Evolutionary conservation across 2,797 vertebrate species (phyloP), one percentile per base, ranked within the genome.

Genomic region (Chloroceryle inda): DNA sequence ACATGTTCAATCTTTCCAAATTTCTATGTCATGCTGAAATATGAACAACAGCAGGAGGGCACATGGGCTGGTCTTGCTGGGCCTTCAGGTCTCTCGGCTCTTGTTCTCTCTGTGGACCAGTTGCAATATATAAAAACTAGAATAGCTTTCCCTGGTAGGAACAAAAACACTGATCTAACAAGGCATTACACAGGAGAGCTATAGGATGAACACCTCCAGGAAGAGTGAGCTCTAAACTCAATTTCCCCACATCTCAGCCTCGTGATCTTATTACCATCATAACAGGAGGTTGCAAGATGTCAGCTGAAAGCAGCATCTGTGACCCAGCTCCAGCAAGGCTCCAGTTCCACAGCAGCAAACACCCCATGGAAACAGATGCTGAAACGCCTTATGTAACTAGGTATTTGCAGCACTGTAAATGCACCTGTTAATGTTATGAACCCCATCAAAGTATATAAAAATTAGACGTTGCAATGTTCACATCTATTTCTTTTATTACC

Each of bases 341-440:
- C 37, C 4, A 0, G 31, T 21, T 59, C 68, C 56, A 62, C 9
- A 3, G 63, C 59, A 74, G 16, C 23, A 35, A 69, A 52, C 15
- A 7, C 38, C 21, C 8, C 2, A 3, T 0, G 0, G 74, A 77
- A 87, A 56, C 10, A 83, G 56, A 26, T 0, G 0, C 29, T 22
- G 33, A 71, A 42, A n/a, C 29, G 24, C 26, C 19, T 26, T 20
- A 7, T 50, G 37, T 53, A 33, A 31, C 73, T 20, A 53, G 17
- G n/a, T 22, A 58, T 31, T 27, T 29, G 47, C 62, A 62, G 79
- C 66, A n/a, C 22, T 78, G 45, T 76, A 88, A 85, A 85, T 44
- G 62, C 8, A 17, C 9, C 4, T 8, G 6, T 63, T 68, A 81
- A 76, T 58, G 62, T 86, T 86, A 81, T 62, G 69, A 96, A 81